These are phyloP conservation scores for Machimus atricapillus DNA, from an alignment of 2,888 invertebrate species.

Conservation along the genomic window DNA sequence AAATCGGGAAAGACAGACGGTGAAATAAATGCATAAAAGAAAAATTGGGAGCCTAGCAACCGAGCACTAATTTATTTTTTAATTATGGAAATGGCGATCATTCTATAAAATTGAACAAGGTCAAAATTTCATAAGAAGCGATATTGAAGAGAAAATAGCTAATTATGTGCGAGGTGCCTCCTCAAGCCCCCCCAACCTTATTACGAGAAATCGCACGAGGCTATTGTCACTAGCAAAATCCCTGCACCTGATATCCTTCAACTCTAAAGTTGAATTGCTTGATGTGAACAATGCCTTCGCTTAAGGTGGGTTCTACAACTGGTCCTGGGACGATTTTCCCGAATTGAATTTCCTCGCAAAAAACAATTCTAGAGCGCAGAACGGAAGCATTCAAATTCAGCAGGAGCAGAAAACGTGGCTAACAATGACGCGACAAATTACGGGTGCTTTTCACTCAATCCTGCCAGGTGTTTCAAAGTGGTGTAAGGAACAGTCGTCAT, in stretches of 20 bases:
- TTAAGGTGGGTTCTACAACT: not conserved
- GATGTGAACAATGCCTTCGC: not conserved
- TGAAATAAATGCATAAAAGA: too few species aligned
- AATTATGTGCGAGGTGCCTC: not conserved
- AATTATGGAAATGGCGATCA: too few species aligned
- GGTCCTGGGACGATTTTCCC: not conserved
- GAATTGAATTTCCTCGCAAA: not conserved
- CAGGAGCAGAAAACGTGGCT: not conserved
- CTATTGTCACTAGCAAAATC: not conserved
- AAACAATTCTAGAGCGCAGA: not conserved
- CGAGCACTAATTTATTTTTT: too few species aligned
- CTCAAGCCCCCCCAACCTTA: not conserved
- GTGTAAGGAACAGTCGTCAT: not conserved
- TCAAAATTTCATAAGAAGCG: not conserved
- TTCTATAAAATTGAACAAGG: too few species aligned
- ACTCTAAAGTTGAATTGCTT: not conserved
- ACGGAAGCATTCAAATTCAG: not conserved
- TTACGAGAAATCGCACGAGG: not conserved
- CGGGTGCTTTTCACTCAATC: not conserved
- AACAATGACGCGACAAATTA: not conserved
- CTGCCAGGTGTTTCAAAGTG: not conserved
- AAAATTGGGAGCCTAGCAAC: too few species aligned
- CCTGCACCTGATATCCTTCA: not conserved
- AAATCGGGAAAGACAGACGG: too few species aligned
- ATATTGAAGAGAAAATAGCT: not conserved